Percentiles rank a stretch among this genome's conserved stretches.
Conservation (phyloP, 2,113 vertebrate genomes). For the Onychostruthus taczanowskii region DNA sequence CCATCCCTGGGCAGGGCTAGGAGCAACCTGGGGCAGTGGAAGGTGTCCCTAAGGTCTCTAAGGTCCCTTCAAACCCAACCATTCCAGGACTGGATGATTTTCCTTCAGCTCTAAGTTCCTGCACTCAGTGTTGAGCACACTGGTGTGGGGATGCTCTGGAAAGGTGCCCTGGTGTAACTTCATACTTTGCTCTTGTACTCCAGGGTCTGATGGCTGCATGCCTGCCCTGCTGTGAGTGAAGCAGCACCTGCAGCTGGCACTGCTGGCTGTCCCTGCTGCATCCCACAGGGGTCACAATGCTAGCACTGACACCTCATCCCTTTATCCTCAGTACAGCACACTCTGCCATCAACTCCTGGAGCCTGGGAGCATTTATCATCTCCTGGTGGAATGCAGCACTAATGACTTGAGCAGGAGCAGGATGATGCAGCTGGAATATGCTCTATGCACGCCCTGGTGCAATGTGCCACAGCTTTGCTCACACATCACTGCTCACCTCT, state of each 20-base stretch:
- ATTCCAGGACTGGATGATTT: not conserved
- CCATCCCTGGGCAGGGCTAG: not conserved
- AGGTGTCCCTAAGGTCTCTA: not conserved
- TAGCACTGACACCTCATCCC: not conserved
- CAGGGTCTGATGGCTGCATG: not conserved
- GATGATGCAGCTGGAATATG: accelerated
- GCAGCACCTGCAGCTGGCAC: not conserved
- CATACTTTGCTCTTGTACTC: accelerated
- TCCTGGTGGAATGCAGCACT: not conserved
- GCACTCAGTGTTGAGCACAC: not conserved
- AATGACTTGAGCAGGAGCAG: not conserved
- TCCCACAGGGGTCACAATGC: not conserved
- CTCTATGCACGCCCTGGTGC: accelerated
- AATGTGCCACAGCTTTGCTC: accelerated
- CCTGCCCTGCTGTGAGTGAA: accelerated
- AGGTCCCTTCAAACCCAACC: not conserved
- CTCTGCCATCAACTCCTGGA: not conserved
- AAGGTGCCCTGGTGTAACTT: not conserved
- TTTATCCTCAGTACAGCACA: not conserved
- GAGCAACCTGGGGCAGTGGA: accelerated
- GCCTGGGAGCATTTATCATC: not conserved
- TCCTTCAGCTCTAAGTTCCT: not conserved
- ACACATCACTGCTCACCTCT: accelerated
- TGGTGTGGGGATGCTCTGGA: accelerated
- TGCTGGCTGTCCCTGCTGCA: not conserved